Evolutionary conservation across 2,797 vertebrate genomes (phyloP), one percentile per base, ranked within the genome.

Genomic region (Rhodeus uyekii): DNA sequence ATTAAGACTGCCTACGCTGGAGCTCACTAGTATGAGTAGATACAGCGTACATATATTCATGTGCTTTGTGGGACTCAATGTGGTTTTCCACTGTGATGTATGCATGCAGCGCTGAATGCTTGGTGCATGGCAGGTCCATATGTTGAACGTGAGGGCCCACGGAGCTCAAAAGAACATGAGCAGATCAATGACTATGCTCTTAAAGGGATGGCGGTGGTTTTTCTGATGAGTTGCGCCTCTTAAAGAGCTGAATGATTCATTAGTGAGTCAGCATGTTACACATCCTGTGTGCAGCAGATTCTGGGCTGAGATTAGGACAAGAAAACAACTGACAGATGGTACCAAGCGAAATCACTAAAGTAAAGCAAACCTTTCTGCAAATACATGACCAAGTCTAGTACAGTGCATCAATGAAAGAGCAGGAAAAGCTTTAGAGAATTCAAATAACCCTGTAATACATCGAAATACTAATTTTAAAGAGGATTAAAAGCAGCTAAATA

Each of bases 261-360:
- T 69, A 67, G 39, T 65, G 69, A 82, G 61, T 81, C 86, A 77
- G 83, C 73, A 42, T 7, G 39, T 63, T 46, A 76, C 76, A 69
- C 53, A 78, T 83, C 68, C 44, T 65, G 81, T 50, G 27, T 76
- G 63, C 24, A 36, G 42, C 65, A 78, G 83, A 68, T 76, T 60
- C 80, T 64, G n/a, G 58, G 46, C 39, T 3, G 22, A 76, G 36
- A 80, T 76, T 72, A 82, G 64, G 50, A 53, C 42, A 53, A 10
- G 48, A 74, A 74, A 77, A 82, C 76, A 84, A 46, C 39, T 65
- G 68, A 74, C 65, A 77, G 80, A 77, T 14, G 39, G 72, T 80
- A 18, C 82, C 71, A 71, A 76, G 64, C 36, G 58, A 75, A 74
- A 82, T 79, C 19, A 74, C 42, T 53, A 44, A 78, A 76, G 16